Evolutionary conservation across 2,797 vertebrate species (phyloP), one percentile per base, ranked within the genome.

Genomic region (Hephaestus fuliginosus): DNA sequence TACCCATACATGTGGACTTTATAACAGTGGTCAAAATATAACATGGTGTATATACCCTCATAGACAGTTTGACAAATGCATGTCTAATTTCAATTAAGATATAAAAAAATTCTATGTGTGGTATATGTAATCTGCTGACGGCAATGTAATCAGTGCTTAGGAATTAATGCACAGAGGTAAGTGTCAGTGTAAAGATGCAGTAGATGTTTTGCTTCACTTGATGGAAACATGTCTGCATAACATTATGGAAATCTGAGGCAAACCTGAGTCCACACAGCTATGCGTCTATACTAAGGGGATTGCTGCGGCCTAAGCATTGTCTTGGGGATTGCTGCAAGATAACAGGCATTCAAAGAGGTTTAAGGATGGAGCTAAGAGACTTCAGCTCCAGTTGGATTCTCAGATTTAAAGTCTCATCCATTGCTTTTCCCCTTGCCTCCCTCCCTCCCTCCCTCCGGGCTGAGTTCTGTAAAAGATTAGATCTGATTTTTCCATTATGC

Each of bases 401-500:
- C n/a, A 82, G 82, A 88, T 90, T 90, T 86, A 82, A 78, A 84
- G 84, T 80, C 75, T 91, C 87, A 87, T 83, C 62, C 43, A 25
- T 58, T 53, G 48, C 78, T 62, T 77, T 66, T 64, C 51, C 43
- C 55, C 25, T 68, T 83, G 55, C 61, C 41, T 18, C 20, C 28
- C 36, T 39, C 36, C 3, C 36, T 39, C 6, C 36, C 36, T 39
- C 36, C 36, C 28, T 69, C 60, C n/a, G 17, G 20, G 46, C 56
- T 49, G 76, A 83, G 73, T 74, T 65, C 81, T 86, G 87, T 71
- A 80, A 51, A 82, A 91, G 91, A 94, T 95, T 90, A 92, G 78
- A 66, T 74, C 78, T 63, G 85, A 90, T 87, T 89, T 90, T 91
- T 83, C 88, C 92, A 95, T 95, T 92, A 94, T 87, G 82, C 78